Percentiles rank a stretch among this genome's conserved stretches.
Evolutionary conservation across 2,888 invertebrate genomes (phyloP).

Genomic region (Lottia gigantea): DNA sequence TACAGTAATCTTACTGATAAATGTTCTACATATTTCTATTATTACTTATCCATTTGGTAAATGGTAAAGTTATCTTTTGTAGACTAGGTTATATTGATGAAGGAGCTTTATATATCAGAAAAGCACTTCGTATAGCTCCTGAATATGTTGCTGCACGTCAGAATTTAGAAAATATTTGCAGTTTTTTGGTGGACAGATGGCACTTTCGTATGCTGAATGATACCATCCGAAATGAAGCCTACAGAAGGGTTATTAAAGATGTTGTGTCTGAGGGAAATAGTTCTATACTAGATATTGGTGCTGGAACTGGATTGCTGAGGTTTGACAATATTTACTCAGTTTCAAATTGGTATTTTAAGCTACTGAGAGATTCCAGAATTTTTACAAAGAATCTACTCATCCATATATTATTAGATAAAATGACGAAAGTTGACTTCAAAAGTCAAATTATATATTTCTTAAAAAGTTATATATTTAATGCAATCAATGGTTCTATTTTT

Average conservation of each 20-base stretch:
- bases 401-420: no score
- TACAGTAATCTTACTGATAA: no score
- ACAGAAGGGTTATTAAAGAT: slow-evolving; percentile 74
- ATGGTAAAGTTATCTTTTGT: slow-evolving; percentile 64
- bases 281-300: slow-evolving; percentile 80
- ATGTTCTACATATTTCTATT: not conserved
- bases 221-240: slow-evolving; percentile 76
- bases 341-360: not conserved
- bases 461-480: no score
- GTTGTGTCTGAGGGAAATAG: slow-evolving; percentile 71
- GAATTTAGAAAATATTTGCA: slow-evolving; percentile 78
- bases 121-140: slow-evolving; percentile 71
- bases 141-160: slow-evolving; percentile 75
- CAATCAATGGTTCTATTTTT: slow-evolving; percentile 25
- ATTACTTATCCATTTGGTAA: no score
- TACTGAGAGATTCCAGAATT: no score
- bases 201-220: slow-evolving; percentile 88
- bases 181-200: slow-evolving; percentile 81
- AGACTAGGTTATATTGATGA: slow-evolving; percentile 73
- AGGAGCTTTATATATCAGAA: slow-evolving; percentile 74
- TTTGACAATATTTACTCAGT: slow-evolving; percentile 21
- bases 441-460: no score
- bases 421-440: no score
- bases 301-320: slow-evolving; percentile 81
- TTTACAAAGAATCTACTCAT: no score